phyloP scores from a whole-genome alignment of 2,888 invertebrate species.

The Byasa hedistus region DNA sequence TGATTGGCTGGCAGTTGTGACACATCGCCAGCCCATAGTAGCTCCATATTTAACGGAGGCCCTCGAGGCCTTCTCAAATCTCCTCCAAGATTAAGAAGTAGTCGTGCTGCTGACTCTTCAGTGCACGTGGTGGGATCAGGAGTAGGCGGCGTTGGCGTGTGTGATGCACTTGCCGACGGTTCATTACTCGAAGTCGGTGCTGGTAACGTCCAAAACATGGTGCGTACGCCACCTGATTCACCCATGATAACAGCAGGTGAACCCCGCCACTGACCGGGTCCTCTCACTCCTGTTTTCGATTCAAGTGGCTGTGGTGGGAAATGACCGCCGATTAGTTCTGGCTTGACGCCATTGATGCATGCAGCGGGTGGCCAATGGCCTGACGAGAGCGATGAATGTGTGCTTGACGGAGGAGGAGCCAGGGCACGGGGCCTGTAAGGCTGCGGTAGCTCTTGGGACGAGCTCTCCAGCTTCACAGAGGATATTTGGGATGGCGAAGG shows the following conservation, averaged over 20 bases:
- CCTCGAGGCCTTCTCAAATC: slow-evolving; percentile 82
- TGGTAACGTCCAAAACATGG: slow-evolving; percentile 84
- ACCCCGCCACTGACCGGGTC: slow-evolving; percentile 76
- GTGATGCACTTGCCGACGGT: slow-evolving; percentile 72
- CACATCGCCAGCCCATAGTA: slow-evolving; percentile 93
- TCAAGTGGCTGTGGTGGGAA: slow-evolving; percentile 74
- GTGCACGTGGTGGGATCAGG: slow-evolving; percentile 75
- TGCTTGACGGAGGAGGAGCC: slow-evolving; percentile 70
- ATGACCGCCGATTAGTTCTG: slow-evolving; percentile 87
- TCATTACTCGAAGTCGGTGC: slow-evolving; percentile 78
- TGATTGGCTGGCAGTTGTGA: slow-evolving; percentile 91
- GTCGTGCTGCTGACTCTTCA: slow-evolving; percentile 83
- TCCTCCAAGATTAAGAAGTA: slow-evolving; percentile 88
- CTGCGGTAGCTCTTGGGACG: slow-evolving; percentile 55
- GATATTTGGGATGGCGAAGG: slow-evolving; percentile 58
- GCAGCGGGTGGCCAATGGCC: slow-evolving; percentile 80
- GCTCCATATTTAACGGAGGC: slow-evolving; percentile 92
- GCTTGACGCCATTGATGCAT: slow-evolving; percentile 88
- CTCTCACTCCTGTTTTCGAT: slow-evolving; percentile 61
- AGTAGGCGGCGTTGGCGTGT: slow-evolving; percentile 79
- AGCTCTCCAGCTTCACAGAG: slow-evolving; percentile 73
- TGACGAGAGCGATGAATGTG: slow-evolving; percentile 61
- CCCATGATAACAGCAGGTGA: slow-evolving; percentile 96
- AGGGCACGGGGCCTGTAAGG: slow-evolving; percentile 63
- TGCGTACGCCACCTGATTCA: slow-evolving; percentile 92